phyloP scores from a whole-genome alignment of 2,797 vertebrate genomes.

The Lophius americanus region DNA sequence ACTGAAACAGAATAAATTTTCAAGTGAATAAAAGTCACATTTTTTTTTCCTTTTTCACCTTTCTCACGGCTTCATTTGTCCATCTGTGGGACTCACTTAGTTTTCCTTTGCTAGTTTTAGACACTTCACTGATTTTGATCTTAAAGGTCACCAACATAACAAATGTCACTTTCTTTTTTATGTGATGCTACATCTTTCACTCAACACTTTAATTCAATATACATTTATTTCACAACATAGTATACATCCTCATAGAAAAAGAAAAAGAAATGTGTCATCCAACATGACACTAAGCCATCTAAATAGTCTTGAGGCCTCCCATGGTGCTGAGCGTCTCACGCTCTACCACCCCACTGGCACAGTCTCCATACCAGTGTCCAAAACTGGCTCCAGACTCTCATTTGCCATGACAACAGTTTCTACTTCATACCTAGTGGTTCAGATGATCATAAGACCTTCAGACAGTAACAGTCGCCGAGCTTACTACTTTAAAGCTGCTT shows the following conservation, averaged over 20 bases:
- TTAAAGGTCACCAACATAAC: constrained; percentile 17
- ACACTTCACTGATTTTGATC: constrained; percentile 7
- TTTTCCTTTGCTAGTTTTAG: constrained; percentile 23
- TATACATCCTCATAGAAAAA: background rate
- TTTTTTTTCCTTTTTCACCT: constrained; percentile 71
- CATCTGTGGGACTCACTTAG: constrained; percentile 39
- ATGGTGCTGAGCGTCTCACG: constrained; percentile 12
- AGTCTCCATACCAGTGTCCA: constrained; percentile 23
- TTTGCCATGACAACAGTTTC: constrained; percentile 62
- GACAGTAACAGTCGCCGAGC: background rate
- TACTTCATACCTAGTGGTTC: constrained; percentile 53
- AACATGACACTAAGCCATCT: background rate
- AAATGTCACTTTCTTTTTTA: background rate
- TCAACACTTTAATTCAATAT: background rate
- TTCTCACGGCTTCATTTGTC: constrained; percentile 66
- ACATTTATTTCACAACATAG: background rate
- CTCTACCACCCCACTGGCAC: constrained; percentile 67
- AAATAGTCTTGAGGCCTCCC: constrained; percentile 24
- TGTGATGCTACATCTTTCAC: constrained; percentile 13
- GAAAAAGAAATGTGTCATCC: background rate
- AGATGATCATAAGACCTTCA: constrained; percentile 29
- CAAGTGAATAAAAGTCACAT: constrained; percentile 85
- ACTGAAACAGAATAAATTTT: constrained; percentile 91
- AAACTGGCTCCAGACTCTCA: constrained; percentile 54
- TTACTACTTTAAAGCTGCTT: background rate